These are phyloP conservation scores for Mactromeris polynyma DNA, from an alignment of 2,888 invertebrate genomes.

Conservation along the genomic window DNA sequence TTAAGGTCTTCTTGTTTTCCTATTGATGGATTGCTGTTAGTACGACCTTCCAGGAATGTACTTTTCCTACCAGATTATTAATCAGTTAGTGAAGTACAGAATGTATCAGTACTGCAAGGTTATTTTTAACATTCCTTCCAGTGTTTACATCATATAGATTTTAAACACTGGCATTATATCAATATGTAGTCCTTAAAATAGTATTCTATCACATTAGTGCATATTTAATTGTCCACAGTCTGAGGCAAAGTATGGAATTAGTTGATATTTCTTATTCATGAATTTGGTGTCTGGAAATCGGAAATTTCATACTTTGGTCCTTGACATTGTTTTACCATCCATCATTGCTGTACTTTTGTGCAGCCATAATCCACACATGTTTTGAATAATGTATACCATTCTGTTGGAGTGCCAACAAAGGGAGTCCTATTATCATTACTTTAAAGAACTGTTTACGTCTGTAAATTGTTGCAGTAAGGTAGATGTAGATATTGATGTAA, in stretches of 20 bases:
- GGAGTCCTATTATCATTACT: too few relatives aligned
- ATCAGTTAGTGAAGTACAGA: neutral
- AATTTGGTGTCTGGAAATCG: neutral
- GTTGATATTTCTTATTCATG: neutral
- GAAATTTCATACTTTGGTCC: neutral
- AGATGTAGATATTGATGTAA: too few relatives aligned
- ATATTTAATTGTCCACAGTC: neutral
- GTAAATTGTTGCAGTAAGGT: too few relatives aligned
- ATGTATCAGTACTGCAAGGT: neutral
- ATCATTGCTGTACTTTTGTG: too few relatives aligned
- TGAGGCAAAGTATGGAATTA: neutral
- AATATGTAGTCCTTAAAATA: neutral
- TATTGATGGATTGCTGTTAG: neutral
- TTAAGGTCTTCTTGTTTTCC: too few relatives aligned
- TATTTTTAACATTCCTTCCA: neutral
- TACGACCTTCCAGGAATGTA: neutral
- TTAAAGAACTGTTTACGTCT: too few relatives aligned
- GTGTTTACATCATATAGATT: neutral
- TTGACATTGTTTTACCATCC: too few relatives aligned
- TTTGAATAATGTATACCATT: too few relatives aligned
- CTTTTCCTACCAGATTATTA: neutral
- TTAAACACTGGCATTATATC: neutral
- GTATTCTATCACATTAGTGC: neutral
- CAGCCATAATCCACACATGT: too few relatives aligned
- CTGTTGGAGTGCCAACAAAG: too few relatives aligned